Base-by-base conservation (phyloP, 1,140 invertebrate genomes). In the Protaetia brevitarsis region DNA sequence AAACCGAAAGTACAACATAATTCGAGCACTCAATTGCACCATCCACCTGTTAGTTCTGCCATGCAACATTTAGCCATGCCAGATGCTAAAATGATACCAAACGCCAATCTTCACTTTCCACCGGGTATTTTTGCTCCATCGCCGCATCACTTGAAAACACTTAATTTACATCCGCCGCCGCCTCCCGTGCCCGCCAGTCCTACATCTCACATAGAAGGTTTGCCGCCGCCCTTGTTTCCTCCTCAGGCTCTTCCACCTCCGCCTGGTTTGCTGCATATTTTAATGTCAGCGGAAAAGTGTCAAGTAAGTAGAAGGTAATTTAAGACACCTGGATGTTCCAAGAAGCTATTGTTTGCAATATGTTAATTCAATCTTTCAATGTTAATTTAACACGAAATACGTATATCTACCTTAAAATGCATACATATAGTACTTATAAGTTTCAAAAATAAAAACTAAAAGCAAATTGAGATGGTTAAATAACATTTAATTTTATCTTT, bases 251-350 rank as follows among this genome's bases (percentile, higher is more conserved):
- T 86, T 37, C 86, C 88, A 19, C 88, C 88, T 28, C 85, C 87
- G 5, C 86, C 88, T 0, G 87, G 87, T 7, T 71, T 85, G 3
- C 79, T 91, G 28, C 88, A 94, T 70, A 91, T 93, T 73, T 83
- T 95, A 37, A 91, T 94, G 84, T 91, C 90, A 2, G 90, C 91
- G 16, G 93, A 95, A 77, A 92, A 93, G 79, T 94, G 90, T 77
- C 90, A 93, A 83, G 90, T 91, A 81, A 79, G 28, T 41, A 3
- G n/a, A n/a, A n/a, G n/a, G n/a, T n/a, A n/a, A n/a, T n/a, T n/a
- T n/a, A n/a, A n/a, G n/a, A n/a, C n/a, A n/a, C n/a, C n/a, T n/a
- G n/a, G n/a, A n/a, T n/a, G n/a, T n/a, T n/a, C n/a, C n/a, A n/a
- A n/a, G n/a, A n/a, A n/a, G n/a, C n/a, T n/a, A n/a, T n/a, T n/a